Percentiles rank a stretch among this genome's conserved stretches.
Evolutionary conservation across 1,140 invertebrate species (phyloP).

Genomic region (Drosophila ironensis): DNA sequence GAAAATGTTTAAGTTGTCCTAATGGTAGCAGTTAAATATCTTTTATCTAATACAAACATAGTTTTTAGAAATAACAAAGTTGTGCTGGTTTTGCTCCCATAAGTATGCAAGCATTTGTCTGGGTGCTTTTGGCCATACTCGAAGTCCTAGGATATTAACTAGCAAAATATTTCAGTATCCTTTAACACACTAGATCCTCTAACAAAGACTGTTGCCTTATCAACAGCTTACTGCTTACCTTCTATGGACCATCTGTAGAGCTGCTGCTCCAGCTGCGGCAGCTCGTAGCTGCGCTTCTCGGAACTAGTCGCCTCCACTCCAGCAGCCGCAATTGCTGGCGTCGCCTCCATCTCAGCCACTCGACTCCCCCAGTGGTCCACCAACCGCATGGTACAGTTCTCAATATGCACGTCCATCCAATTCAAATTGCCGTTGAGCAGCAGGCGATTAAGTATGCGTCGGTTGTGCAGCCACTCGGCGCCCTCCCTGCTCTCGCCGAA

Average conservation of each 20-base stretch:
- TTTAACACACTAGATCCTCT: too few species aligned
- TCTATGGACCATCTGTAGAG: conserved; percentile 90
- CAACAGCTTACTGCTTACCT: too few species aligned
- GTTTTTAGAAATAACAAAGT: too few species aligned
- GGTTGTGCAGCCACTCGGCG: conserved; percentile 88
- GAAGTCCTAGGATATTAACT: too few species aligned
- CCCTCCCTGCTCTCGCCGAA: conserved; percentile 85
- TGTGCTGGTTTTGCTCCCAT: too few species aligned
- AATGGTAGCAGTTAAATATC: too few species aligned
- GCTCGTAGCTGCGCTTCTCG: conserved; percentile 37
- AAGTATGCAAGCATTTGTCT: too few species aligned
- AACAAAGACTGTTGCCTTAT: background rate
- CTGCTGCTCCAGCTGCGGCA: conserved; percentile 85
- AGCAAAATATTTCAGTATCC: too few species aligned
- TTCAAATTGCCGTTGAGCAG: conserved; percentile 84
- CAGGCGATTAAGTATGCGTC: conserved; percentile 88
- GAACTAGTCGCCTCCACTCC: background rate
- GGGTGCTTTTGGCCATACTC: too few species aligned
- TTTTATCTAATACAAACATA: too few species aligned
- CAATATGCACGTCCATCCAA: conserved; percentile 80
- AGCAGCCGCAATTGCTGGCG: background rate
- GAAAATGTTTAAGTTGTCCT: too few species aligned
- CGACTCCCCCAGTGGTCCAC: conserved; percentile 36
- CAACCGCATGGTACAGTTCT: conserved; percentile 60
- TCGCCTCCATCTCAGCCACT: conserved; percentile 3